These are phyloP conservation scores for Menidia beryllina DNA, from an alignment of 2,113 vertebrate genomes.

Conservation along the genomic window DNA sequence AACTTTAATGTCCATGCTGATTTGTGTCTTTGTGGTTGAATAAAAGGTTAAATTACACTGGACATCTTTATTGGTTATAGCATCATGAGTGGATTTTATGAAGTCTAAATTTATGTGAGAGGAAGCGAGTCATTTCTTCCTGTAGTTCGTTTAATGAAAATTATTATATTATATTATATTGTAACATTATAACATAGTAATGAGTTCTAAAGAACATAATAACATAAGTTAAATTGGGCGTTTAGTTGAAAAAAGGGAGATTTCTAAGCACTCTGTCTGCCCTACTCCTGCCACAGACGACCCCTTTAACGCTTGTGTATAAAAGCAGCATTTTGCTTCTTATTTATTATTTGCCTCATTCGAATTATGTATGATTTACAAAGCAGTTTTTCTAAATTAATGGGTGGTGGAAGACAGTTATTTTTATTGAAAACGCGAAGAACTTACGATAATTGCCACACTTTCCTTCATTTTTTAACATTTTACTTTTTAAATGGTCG, in stretches of 20 bases:
- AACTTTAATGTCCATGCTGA: conserved; percentile 17
- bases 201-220: background rate
- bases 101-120: conserved; percentile 38
- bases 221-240: conserved; percentile 19
- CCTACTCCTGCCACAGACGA: background rate
- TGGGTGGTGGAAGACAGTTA: no score
- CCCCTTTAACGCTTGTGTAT: background rate
- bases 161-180: conserved; percentile 36
- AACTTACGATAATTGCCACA: no score
- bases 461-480: no score
- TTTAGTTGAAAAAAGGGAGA: conserved; percentile 20
- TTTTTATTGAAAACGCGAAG: no score
- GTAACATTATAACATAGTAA: conserved; percentile 9
- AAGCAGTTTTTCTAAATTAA: no score
- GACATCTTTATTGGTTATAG: conserved; percentile 34
- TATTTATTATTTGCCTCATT: background rate
- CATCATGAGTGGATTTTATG: conserved; percentile 46
- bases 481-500: no score
- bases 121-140: conserved; percentile 29
- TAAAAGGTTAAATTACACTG: conserved; percentile 34
- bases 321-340: background rate
- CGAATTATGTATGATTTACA: no score
- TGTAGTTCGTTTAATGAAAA: no score
- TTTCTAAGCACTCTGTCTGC: background rate
- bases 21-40: conserved; percentile 32